Evolutionary conservation across 2,888 invertebrate genomes (phyloP), one percentile per base, ranked within the genome.

Genomic region (Hartigia nigra): DNA sequence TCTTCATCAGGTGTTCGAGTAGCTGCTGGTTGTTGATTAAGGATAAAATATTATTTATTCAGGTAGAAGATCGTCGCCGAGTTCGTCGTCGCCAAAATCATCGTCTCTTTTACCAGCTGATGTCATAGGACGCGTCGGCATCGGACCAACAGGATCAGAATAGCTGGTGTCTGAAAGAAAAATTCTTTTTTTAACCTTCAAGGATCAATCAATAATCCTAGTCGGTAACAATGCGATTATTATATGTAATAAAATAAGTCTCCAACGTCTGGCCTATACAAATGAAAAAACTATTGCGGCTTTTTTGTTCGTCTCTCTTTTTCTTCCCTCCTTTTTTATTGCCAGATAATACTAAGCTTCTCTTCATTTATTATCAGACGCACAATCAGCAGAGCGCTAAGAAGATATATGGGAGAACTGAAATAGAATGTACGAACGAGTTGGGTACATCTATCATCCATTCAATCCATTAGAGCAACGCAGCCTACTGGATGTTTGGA

Each of bases 1-100:
- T 55, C 55, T 55, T 23, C 23, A 1, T 5, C 55, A 23, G 9
- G 9, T 23, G 55, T 12, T 37, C 12, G 0, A 0, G 23, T 55
- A 23, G 23, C 5, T 23, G 2, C 55, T 23, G 23, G 9, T 14
- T 23, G 23, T 55, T 55, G 9, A 23, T 23, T 2, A 23, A 55
- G 9, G 55, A 55, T 23, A 55, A 55, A 55, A 31, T 72, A 31
- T 14, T 14, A 78, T 77, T 93, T 92, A 96, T 88, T 95, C 95
- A 2, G 96, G 96, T 84, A 96, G 90, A 74, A 96, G 92, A 89
- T 96, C 95, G 86, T 95, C 95, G 31, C 95, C 95, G 32, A 96
- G 92, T 90, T 95, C 95, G 88, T 96, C 96, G 89, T 96, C 94
- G 31, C 93, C 95, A 91, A 95, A 95, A 88, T 96, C 95, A 76